A percentile compares a stretch with the other conserved stretches of the same genome.
Evolutionary conservation across 2,113 vertebrate genomes (phyloP).

Genomic region (Dipodomys stephensi): DNA sequence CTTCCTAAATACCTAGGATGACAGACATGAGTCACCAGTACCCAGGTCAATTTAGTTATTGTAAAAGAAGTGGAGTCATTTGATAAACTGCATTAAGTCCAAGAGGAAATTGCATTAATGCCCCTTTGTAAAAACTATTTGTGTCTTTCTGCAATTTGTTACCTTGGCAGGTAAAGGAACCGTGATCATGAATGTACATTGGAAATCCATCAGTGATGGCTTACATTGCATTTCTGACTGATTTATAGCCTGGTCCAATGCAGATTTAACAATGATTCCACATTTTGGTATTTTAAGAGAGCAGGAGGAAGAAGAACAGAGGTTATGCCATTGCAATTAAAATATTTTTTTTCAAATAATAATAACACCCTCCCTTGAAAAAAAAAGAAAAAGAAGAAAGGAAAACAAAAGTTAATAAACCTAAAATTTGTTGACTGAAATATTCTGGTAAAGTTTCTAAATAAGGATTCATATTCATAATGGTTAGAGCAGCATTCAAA

Average conservation of each 20-base stretch:
- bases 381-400: neutral
- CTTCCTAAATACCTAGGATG: too few species aligned
- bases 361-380: neutral
- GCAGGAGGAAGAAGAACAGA: neutral
- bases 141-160: constrained; percentile 27
- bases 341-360: constrained; percentile 71
- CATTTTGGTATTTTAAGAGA: constrained; percentile 60
- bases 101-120: constrained; percentile 39
- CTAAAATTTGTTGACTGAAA: constrained; percentile 66
- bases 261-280: constrained; percentile 75
- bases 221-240: constrained; percentile 51
- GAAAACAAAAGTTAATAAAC: neutral
- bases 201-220: constrained; percentile 29
- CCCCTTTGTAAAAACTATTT: constrained; percentile 34
- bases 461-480: constrained; percentile 64
- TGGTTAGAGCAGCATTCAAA: constrained; percentile 59
- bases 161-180: constrained; percentile 9
- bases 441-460: constrained; percentile 77
- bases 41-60: neutral
- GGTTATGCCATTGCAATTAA: neutral
- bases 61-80: constrained; percentile 50
- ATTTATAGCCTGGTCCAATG: constrained; percentile 64
- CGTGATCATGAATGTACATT: constrained; percentile 32
- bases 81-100: constrained; percentile 72
- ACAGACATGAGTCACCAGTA: too few species aligned